phyloP scores from a whole-genome alignment of 23 tunicate species.

The Phallusia fumigata region DNA sequence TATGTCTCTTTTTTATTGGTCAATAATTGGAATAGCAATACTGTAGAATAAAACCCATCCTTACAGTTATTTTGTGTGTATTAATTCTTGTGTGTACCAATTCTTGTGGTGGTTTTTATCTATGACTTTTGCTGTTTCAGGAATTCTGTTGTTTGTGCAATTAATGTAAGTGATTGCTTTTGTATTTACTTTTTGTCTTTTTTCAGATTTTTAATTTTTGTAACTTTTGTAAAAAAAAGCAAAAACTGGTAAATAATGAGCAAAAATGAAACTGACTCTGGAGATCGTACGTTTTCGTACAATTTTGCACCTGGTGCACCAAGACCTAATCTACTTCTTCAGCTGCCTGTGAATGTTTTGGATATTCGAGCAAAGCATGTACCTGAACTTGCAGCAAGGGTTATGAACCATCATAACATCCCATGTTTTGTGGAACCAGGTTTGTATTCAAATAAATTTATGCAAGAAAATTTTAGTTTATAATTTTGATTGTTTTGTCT shows the following conservation, averaged over 20 bases:
- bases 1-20: too few species aligned
- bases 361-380: constrained; percentile 20
- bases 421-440: constrained; percentile 77
- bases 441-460: background rate
- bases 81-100: background rate
- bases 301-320: constrained; percentile 35
- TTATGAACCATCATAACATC: constrained; percentile 55
- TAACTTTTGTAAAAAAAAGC: too few species aligned
- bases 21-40: too few species aligned
- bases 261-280: background rate
- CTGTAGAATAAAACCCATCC: too few species aligned
- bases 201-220: too few species aligned
- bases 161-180: too few species aligned
- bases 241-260: background rate
- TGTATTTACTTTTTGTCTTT: too few species aligned
- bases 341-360: constrained; percentile 47
- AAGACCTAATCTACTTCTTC: constrained; percentile 19
- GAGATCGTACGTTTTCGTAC: constrained; percentile 36
- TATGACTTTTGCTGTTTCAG: too few species aligned
- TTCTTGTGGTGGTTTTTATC: too few species aligned
- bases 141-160: too few species aligned
- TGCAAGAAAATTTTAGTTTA: background rate
- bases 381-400: constrained; percentile 71
- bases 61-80: background rate
- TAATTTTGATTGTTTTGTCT: too few species aligned